Conservation (phyloP, 2,888 invertebrate species). For the Brenthis daphne region DNA sequence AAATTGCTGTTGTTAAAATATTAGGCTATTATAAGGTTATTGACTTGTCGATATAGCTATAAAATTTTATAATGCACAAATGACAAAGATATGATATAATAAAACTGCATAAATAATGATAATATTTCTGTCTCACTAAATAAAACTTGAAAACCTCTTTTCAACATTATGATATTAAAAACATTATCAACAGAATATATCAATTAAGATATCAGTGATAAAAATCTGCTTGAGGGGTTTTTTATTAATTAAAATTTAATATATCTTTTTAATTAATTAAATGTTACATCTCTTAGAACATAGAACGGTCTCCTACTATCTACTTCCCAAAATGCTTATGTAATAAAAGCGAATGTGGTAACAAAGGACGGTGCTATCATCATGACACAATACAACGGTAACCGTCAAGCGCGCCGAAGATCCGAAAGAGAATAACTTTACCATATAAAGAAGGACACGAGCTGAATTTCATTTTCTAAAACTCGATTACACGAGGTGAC, state of each 20-base stretch:
- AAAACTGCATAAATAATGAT: slow-evolving; percentile 22
- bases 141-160: slow-evolving; percentile 11
- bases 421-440: slow-evolving; percentile 62
- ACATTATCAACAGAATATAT: neutral
- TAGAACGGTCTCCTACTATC: slow-evolving; percentile 5
- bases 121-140: slow-evolving; percentile 1
- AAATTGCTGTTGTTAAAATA: neutral
- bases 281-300: slow-evolving; percentile 3
- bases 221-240: slow-evolving; percentile 9
- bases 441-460: slow-evolving; percentile 73
- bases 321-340: slow-evolving; percentile 34
- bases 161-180: slow-evolving; percentile 1
- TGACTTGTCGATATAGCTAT: slow-evolving; percentile 7
- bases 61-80: slow-evolving; percentile 1
- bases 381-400: slow-evolving; percentile 48
- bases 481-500: slow-evolving; percentile 76
- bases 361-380: slow-evolving; percentile 42
- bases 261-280: slow-evolving; percentile 3
- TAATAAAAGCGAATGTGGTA: slow-evolving; percentile 45
- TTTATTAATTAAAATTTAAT: slow-evolving; percentile 2
- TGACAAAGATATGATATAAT: neutral
- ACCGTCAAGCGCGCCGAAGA: slow-evolving; percentile 46
- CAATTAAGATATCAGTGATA: slow-evolving; percentile 22
- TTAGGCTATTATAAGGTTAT: slow-evolving; percentile 18
- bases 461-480: slow-evolving; percentile 81